phyloP scores from a whole-genome alignment of 2,888 invertebrate genomes.

The Eilema depressum region DNA sequence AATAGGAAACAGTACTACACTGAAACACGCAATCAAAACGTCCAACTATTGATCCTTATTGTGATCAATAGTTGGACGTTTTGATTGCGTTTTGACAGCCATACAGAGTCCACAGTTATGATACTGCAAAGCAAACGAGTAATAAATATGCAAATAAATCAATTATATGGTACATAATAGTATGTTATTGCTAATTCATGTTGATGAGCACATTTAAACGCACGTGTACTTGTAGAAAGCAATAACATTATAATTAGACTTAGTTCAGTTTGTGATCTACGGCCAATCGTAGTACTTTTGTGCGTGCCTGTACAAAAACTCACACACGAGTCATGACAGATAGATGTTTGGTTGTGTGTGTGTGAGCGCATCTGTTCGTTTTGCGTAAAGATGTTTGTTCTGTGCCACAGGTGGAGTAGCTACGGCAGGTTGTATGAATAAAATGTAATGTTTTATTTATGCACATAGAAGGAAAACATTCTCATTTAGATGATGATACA shows the following conservation, averaged over 20 bases:
- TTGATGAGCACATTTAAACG: slow-evolving; percentile 14
- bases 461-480: not conserved
- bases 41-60: slow-evolving; percentile 24
- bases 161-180: slow-evolving; percentile 15
- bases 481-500: not conserved
- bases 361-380: not conserved
- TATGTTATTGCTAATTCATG: slow-evolving; percentile 24
- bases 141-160: slow-evolving; percentile 20
- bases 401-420: not conserved
- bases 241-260: slow-evolving; percentile 7
- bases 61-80: too few relatives aligned
- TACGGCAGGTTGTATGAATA: not conserved
- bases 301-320: not conserved
- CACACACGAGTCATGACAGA: not conserved
- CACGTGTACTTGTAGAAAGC: slow-evolving; percentile 7
- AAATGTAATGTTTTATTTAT: not conserved
- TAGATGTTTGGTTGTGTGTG: not conserved
- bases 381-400: not conserved
- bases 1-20: slow-evolving; percentile 21
- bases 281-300: not conserved
- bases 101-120: slow-evolving; percentile 21
- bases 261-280: not conserved
- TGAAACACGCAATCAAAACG: slow-evolving; percentile 30
- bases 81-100: slow-evolving; percentile 19
- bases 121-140: slow-evolving; percentile 1